phyloP scores from a whole-genome alignment of 2,888 invertebrate genomes.

The Caenorhabditis plicata region DNA sequence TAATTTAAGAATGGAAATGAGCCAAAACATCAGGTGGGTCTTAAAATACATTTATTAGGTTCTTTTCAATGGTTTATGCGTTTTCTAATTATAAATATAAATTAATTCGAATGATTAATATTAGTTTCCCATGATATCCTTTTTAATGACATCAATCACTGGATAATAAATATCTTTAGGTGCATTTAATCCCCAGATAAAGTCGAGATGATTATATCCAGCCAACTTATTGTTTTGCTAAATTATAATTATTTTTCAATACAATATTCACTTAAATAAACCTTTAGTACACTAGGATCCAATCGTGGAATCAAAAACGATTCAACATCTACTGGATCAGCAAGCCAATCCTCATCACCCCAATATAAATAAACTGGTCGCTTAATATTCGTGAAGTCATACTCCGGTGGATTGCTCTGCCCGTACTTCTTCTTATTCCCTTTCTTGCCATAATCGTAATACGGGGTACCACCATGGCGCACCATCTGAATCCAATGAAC shows the following conservation, averaged over 20 bases:
- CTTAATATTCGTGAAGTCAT: slow-evolving; percentile 46
- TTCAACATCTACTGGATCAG: slow-evolving; percentile 45
- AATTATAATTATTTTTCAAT: background rate
- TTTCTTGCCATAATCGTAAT: slow-evolving; percentile 41
- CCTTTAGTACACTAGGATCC: slow-evolving; percentile 17
- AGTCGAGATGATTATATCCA: slow-evolving; percentile 54
- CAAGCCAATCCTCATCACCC: slow-evolving; percentile 53
- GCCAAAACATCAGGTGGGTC: too few species aligned
- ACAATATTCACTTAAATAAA: background rate
- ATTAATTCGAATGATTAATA: too few species aligned
- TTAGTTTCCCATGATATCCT: too few species aligned
- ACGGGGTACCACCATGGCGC: slow-evolving; percentile 31
- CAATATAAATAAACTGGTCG: slow-evolving; percentile 48
- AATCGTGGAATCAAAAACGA: slow-evolving; percentile 24
- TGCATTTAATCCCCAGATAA: slow-evolving; percentile 52
- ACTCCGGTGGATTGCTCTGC: slow-evolving; percentile 37
- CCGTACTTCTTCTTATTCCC: slow-evolving; percentile 46
- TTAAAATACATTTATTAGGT: too few species aligned
- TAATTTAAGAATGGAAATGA: too few species aligned
- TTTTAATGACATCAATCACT: slow-evolving; percentile 34
- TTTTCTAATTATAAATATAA: too few species aligned
- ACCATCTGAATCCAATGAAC: slow-evolving; percentile 68
- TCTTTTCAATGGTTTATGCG: too few species aligned
- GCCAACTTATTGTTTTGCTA: slow-evolving; percentile 34
- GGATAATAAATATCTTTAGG: slow-evolving; percentile 47